Base-by-base conservation (phyloP, 2,113 vertebrate species). In the Struthio camelus region DNA sequence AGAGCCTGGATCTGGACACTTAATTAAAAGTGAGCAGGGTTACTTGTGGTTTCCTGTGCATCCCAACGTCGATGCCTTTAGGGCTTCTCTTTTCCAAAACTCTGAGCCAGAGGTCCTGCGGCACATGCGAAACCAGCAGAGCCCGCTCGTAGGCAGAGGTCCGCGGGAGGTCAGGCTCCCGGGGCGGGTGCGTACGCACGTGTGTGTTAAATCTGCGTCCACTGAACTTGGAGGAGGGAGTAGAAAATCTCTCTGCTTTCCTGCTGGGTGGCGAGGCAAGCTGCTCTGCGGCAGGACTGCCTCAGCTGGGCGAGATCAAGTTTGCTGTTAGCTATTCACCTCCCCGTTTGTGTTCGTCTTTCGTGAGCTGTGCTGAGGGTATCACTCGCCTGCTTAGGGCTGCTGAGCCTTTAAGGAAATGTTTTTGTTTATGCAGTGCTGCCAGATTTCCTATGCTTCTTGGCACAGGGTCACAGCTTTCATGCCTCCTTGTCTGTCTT, bases 401-500 rank as follows among this genome's bases (percentile, higher is more conserved):
- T 59, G 61, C 77, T 0, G 80, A 69, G 94, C 93, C 96, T 93
- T 81, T 75, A 85, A 97, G 97, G 97, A 98, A 98, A 97, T 97
- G 96, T 95, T 97, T 97, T 96, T 97, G 94, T 98, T 98, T 98
- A 89, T 87, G 93, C 61, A 98, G 94, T 4, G 2, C 93, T 94
- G 95, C 95, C 97, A 97, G 97, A 97, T 97, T 98, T 98, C 97
- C 97, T 96, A 73, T 72, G 94, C 90, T 89, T 91, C 95, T 96
- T 94, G 93, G 95, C 94, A 90, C 66, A 4, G 40, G 97, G 96
- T 97, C 92, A 95, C 94, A 88, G 83, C 86, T 92, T 76, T 97
- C 93, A 71, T 87, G 78, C 82, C 93, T 89, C 86, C 91, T 58
- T 48, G 91, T 75, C 95, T 91, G 85, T 95, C 96, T 95, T 95